Evolutionary conservation across 2,888 invertebrate species (phyloP).

Genomic region (Ormyrus rosae): DNA sequence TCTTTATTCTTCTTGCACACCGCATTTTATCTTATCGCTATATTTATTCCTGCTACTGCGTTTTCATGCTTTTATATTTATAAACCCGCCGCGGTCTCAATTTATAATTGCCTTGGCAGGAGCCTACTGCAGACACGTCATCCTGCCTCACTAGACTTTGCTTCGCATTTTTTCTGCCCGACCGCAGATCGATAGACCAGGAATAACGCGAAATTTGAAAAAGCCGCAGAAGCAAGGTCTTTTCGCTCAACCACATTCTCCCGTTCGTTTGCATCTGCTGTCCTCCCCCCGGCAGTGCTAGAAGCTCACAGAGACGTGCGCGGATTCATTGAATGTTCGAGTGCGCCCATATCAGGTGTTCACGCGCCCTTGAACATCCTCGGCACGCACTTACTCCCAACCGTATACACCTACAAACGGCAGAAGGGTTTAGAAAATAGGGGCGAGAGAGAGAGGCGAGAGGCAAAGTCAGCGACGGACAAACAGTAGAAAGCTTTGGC

Average conservation of each 20-base stretch:
- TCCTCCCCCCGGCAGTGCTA: neutral
- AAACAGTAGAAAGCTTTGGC: constrained; percentile 50
- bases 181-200: too few relatives aligned
- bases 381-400: neutral
- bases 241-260: neutral
- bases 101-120: too few relatives aligned
- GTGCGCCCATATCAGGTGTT: constrained; percentile 8
- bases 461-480: constrained; percentile 40
- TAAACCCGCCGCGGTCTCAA: too few relatives aligned
- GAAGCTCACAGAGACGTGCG: neutral
- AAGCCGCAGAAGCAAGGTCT: too few relatives aligned
- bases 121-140: too few relatives aligned
- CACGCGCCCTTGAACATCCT: neutral
- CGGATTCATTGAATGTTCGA: constrained; percentile 41
- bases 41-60: neutral
- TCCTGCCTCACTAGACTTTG: too few relatives aligned
- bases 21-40: constrained; percentile 1
- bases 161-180: too few relatives aligned
- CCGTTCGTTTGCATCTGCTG: neutral
- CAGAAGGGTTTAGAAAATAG: constrained; percentile 25
- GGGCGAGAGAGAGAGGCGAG: constrained; percentile 39
- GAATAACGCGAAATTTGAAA: too few relatives aligned
- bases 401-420: constrained; percentile 12
- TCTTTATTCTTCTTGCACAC: neutral
- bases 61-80: too few relatives aligned